Percentiles rank a stretch among this genome's conserved stretches.
Evolutionary conservation across 2,888 invertebrate species (phyloP).

Genomic region (Neoascia interrupta): DNA sequence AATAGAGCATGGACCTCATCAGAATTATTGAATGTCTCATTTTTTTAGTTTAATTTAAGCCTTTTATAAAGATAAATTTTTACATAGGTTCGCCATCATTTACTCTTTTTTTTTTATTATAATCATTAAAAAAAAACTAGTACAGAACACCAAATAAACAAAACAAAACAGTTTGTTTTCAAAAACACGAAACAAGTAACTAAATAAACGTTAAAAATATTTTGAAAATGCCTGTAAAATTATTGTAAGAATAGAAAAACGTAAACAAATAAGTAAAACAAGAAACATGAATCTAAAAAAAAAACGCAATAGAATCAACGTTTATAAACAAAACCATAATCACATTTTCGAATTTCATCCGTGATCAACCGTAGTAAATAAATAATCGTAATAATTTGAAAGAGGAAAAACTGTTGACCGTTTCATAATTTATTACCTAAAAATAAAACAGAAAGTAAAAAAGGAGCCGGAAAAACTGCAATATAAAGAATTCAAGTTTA

Average conservation of each 20-base stretch:
- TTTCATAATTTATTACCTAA: conserved; percentile 1
- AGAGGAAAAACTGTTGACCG: too few species aligned
- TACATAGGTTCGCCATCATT: background rate
- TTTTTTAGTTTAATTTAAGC: too few species aligned
- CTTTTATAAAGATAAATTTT: too few species aligned
- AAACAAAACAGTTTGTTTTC: background rate
- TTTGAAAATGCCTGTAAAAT: conserved; percentile 53
- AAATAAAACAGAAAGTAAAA: background rate
- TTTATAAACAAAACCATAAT: too few species aligned
- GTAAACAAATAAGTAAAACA: conserved; percentile 21
- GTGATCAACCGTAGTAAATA: too few species aligned
- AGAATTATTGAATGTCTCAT: too few species aligned
- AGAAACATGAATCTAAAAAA: conserved; percentile 8
- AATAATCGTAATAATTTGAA: too few species aligned
- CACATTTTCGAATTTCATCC: too few species aligned
- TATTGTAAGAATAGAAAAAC: conserved; percentile 55
- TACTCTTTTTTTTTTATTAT: background rate
- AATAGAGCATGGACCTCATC: too few species aligned
- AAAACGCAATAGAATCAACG: too few species aligned
- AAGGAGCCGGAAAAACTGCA: conserved; percentile 15
- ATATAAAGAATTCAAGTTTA: conserved; percentile 17
- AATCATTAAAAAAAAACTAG: conserved; percentile 19
- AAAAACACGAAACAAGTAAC: conserved; percentile 1
- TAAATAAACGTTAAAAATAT: conserved; percentile 29
- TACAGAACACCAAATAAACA: conserved; percentile 26